Evolutionary conservation across 2,797 vertebrate genomes (phyloP), one percentile per base, ranked within the genome.

Genomic region (Oophaga sylvatica): DNA sequence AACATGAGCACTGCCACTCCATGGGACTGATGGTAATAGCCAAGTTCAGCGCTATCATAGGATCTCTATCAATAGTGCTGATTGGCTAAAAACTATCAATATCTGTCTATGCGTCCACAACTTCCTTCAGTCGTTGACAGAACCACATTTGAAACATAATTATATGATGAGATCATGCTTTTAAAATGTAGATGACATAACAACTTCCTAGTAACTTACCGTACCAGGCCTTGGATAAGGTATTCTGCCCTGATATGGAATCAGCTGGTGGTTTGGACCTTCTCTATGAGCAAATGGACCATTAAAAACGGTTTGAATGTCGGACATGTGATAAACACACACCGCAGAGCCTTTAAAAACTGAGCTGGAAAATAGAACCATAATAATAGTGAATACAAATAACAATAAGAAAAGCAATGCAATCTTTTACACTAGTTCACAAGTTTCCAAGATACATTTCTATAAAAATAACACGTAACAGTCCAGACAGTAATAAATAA

Each of bases 331-430:
- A 92, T 99, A 99, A 48, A 97, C 97, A 65, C 98, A 99, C 90
- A 99, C 98, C 0, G 98, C 98, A 0, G 98, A 99, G 22, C 98
- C 98, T 94, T 97, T 97, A 90, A 99, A 99, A 91, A 99, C 97
- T 1, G 98, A 99, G 93, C 98, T 99, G 93, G 6, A 90, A 90
- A 87, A 92, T 65, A 89, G 53, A 83, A 57, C 48, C 9, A 77
- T 7, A 75, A 70, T 13, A 22, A 75, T 11, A 26, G 22, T 62
- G 11, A n/a, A 41, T 31, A 35, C 19, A 16, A 29, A 19, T 16
- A 79, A 60, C 31, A 80, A 60, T 29, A 31, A 31, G 9, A 31
- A 29, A 5, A 31, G 8, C 53, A 81, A 16, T 15, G 22, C 1
- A 15, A 81, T 22, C 12, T 7, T 63, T 35, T 63, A 31, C 10